phyloP scores from a whole-genome alignment of 2,888 invertebrate species.

The Gisinianus flammeolus region DNA sequence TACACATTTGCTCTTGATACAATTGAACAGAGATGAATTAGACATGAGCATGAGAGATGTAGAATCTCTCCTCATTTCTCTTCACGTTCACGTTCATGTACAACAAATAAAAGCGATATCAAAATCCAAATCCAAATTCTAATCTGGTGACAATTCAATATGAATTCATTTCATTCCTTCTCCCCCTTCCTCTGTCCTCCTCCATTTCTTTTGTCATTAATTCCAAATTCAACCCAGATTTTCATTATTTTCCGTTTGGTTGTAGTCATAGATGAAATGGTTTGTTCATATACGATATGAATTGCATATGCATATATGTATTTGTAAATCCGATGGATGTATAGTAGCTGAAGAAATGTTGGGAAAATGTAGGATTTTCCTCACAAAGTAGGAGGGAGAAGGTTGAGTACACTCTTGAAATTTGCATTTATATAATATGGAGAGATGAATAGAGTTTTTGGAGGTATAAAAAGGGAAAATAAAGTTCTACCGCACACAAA shows the following conservation, averaged over 20 bases:
- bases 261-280: background rate
- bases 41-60: no score
- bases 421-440: conserved; percentile 3
- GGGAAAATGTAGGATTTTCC: background rate
- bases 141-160: no score
- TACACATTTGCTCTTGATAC: no score
- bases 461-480: background rate
- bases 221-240: background rate
- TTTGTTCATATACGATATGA: background rate
- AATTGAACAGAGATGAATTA: no score
- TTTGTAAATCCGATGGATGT: no score
- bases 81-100: no score
- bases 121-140: no score
- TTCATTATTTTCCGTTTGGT: background rate
- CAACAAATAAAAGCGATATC: no score
- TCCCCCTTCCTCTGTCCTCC: background rate
- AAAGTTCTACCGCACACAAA: background rate
- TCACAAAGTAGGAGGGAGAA: background rate
- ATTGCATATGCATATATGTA: background rate
- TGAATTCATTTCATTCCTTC: background rate
- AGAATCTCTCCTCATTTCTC: no score
- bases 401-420: background rate
- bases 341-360: no score
- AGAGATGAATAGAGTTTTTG: no score
- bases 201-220: no score